Percentiles rank a stretch among this genome's conserved stretches.
Conservation (phyloP, 2,888 invertebrate genomes). For the Graphium colonna region DNA sequence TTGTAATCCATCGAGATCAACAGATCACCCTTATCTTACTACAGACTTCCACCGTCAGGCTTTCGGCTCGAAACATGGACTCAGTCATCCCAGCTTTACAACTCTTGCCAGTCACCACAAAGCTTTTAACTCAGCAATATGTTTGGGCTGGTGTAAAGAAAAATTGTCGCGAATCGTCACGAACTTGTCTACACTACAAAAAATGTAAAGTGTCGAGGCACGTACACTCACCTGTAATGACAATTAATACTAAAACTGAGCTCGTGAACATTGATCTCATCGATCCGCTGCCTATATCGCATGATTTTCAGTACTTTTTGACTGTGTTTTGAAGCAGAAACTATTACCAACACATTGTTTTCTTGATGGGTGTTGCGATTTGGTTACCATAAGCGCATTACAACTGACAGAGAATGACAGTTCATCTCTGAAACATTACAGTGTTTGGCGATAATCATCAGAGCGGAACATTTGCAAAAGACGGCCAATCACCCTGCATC, state of each 20-base stretch:
- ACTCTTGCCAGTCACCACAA: background rate
- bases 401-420: background rate
- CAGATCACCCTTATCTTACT: background rate
- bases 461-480: background rate
- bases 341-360: too few species aligned
- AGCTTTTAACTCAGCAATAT: conserved; percentile 37
- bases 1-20: background rate
- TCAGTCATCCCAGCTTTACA: background rate
- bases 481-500: background rate
- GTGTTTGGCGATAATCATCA: background rate
- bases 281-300: background rate
- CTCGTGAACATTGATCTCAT: background rate
- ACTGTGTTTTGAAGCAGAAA: too few species aligned
- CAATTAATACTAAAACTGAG: background rate
- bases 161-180: conserved; percentile 26
- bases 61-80: background rate
- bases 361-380: too few species aligned
- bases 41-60: background rate
- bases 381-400: background rate
- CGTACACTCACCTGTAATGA: background rate
- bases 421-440: background rate
- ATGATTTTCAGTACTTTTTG: background rate
- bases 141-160: conserved; percentile 31
- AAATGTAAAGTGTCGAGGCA: background rate
- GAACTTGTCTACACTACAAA: conserved; percentile 26